phyloP scores from a whole-genome alignment of 2,888 invertebrate genomes.

The Aphrophora alni region DNA sequence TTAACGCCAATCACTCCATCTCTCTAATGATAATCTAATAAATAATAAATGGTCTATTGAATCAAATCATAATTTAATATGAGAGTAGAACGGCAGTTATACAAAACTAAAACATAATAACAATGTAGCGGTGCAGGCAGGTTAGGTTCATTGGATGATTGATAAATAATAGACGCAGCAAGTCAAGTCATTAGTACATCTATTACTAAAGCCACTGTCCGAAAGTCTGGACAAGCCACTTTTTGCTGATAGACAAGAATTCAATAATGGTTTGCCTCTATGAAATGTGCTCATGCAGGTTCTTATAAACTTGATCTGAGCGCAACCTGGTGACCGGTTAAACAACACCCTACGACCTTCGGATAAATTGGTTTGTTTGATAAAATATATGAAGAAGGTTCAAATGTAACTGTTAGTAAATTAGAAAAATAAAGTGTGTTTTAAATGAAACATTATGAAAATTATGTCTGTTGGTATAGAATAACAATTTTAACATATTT shows the following conservation, averaged over 20 bases:
- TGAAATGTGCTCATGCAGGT: background rate
- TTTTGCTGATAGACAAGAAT: background rate
- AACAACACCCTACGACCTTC: too few species aligned
- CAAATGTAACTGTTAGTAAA: too few species aligned
- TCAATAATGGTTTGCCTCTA: background rate
- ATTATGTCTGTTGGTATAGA: too few species aligned
- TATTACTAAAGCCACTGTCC: background rate
- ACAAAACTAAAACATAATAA: background rate
- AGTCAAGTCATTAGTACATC: background rate
- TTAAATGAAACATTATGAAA: too few species aligned
- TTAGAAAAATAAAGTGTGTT: too few species aligned
- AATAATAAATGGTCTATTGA: background rate
- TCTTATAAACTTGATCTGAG: background rate
- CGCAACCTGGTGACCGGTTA: background rate
- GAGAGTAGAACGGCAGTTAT: background rate
- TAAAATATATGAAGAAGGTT: too few species aligned
- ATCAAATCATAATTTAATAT: background rate
- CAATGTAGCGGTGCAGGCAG: background rate
- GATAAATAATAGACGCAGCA: background rate
- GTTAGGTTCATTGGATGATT: background rate
- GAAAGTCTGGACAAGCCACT: background rate
- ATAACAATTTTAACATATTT: too few species aligned
- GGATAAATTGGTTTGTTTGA: too few species aligned
- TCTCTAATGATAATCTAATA: background rate
- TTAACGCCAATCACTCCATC: too few species aligned